Percentiles rank a stretch among this genome's conserved stretches.
Evolutionary conservation across 2,797 vertebrate genomes (phyloP).

Genomic region (Pteronotus mesoamericanus): DNA sequence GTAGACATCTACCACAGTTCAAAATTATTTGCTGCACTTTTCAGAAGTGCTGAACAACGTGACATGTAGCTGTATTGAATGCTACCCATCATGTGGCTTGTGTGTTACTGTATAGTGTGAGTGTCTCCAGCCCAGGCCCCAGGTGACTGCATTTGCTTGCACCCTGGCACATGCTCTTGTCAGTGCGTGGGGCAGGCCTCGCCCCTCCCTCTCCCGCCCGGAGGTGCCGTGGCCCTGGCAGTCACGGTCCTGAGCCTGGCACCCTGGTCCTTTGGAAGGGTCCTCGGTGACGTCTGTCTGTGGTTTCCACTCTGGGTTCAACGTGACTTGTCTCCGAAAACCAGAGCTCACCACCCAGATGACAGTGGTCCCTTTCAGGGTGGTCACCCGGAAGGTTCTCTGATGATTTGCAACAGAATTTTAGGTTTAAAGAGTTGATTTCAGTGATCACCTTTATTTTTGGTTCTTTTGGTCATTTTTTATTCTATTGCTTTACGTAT

Average conservation of each 20-base stretch:
- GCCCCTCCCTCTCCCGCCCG: not conserved
- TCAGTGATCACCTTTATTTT: not conserved
- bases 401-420: not conserved
- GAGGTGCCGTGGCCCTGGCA: not conserved
- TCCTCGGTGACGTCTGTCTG: not conserved
- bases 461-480: not conserved
- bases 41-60: not conserved
- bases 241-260: fast-evolving
- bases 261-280: not conserved
- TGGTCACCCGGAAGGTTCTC: not conserved
- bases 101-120: not conserved
- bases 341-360: not conserved
- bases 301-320: not conserved
- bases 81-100: not conserved
- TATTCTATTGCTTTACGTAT: not conserved
- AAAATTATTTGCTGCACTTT: not conserved
- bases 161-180: not conserved
- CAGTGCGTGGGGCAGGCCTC: not conserved
- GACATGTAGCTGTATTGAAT: not conserved
- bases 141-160: not conserved
- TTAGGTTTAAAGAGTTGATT: not conserved
- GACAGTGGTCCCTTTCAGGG: not conserved
- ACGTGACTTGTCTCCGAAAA: not conserved
- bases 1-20: not conserved
- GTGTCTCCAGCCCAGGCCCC: not conserved